Base-by-base conservation (phyloP, 2,113 vertebrate species). In the Microcebus tavaratra region DNA sequence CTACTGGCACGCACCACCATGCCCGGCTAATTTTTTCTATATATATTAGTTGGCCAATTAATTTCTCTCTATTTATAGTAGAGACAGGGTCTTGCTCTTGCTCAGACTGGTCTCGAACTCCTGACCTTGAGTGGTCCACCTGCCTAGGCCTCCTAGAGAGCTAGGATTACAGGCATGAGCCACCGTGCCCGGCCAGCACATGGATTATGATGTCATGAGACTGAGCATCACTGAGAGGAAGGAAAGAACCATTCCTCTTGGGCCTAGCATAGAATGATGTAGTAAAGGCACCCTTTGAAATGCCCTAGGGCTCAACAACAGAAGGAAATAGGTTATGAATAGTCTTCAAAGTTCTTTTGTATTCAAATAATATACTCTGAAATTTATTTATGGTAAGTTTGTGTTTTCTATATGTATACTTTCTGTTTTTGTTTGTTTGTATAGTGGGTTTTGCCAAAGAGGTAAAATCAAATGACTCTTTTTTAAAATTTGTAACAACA, bases 391-490 rank as follows among this genome's bases (percentile, higher is more conserved):
- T 13, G 31, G 23, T 67, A 72, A 70, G 2, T 67, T 82, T 86
- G 36, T 59, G 29, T 72, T 75, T 92, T 68, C 86, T 82, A 9
- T 57, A 21, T 53, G 14, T 18, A 45, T 29, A 20, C 20, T 12
- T 75, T 50, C n/a, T 29, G 61, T 18, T 39, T 63, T 39, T 63
- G 29, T 55, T 21, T 39, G 55, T 9, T 39, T 57, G n/a, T 39
- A 20, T n/a, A 55, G 27, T 86, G 20, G 2, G 2, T 84, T 97
- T 96, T 92, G 27, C 23, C 20, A 91, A 92, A n/a, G 48, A 79
- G 34, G 31, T 95, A 59, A 94, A 84, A 73, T 95, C n/a, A 68
- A 68, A 79, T 72, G 75, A 94, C 14, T 80, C 13, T 84, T 90
- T 25, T 59, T 36, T 90, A 42, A 88, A 67, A 70, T 82, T 80